These are phyloP conservation scores for Boulengeromyrus knoepffleri DNA, from an alignment of 2,113 vertebrate species.

Conservation along the genomic window DNA sequence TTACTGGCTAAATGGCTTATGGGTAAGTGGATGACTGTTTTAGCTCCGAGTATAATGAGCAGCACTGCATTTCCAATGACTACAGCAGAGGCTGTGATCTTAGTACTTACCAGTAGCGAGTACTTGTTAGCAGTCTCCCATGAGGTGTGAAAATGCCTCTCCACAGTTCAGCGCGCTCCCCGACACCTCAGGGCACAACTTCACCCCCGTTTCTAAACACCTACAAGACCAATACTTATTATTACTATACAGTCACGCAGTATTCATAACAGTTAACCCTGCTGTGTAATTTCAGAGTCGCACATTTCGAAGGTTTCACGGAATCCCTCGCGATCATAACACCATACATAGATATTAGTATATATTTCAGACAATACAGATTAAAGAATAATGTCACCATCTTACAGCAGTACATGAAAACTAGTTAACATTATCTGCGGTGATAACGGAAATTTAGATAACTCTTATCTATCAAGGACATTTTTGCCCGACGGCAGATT, in stretches of 20 bases:
- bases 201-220: slow-evolving; percentile 34
- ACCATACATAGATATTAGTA: background rate
- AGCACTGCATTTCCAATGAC: background rate
- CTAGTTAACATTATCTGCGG: background rate
- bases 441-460: background rate
- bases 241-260: background rate
- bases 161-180: slow-evolving; percentile 35
- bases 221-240: background rate
- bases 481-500: background rate
- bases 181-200: slow-evolving; percentile 36
- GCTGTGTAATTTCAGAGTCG: background rate
- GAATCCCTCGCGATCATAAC: background rate
- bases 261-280: background rate
- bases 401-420: background rate
- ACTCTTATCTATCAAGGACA: background rate
- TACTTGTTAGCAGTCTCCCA: slow-evolving; percentile 32
- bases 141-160: slow-evolving; percentile 29
- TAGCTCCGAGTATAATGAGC: background rate
- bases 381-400: background rate
- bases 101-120: slow-evolving; percentile 41
- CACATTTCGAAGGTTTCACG: background rate
- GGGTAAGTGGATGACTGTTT: background rate
- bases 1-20: background rate
- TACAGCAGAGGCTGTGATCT: background rate
- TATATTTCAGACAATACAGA: background rate